Base-by-base conservation (phyloP, 2,888 invertebrate species). In the Ochropacha duplaris region DNA sequence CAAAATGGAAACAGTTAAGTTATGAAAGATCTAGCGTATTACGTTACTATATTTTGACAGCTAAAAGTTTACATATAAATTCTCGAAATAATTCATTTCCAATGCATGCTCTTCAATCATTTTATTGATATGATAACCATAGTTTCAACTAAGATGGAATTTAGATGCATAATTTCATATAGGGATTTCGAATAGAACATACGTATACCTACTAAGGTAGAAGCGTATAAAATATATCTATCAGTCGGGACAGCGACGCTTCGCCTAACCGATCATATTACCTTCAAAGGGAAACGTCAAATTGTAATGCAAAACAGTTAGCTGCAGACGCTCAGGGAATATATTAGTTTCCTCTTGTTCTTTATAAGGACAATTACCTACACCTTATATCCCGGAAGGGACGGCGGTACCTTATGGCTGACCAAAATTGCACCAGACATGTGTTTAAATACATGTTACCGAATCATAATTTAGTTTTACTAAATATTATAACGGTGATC, bases 381-480 rank as follows among this genome's bases (percentile, higher is more conserved):
- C 60, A 55, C 62, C 55, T 62, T 62, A 72, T 75, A 79, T 79
- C 78, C 79, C 73, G 78, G 70, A 77, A 70, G 70, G 66, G 64
- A 44, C 54, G 56, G 57, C 62, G 66, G 66, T 49, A 55, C 54
- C 61, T 61, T 60, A 58, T 66, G 68, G 68, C 67, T 65, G 59
- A 54, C 65, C 64, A 76, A 75, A 36, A n/a, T 36, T 68, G 56
- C 61, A 64, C 64, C 60, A 57, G 62, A 58, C 22, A 55, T 22
- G 28, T 16, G 28, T 49, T 57, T 49, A 49, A 55, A 49, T 57
- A 55, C 24, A 57, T 19, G 9, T 19, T 24, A 31, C 31, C 1
- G 16, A 52, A 52, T 52, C 2, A 52, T 12, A 34, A n/a, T 16
- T 11, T 12, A 9, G 50, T 1, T 12, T 19, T 19, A n/a, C n/a